A percentile compares a stretch with the other conserved stretches of the same genome.
These are phyloP conservation scores for Gnathonemus echidnorhynchus DNA, from an alignment of 2,113 vertebrate genomes.

Conservation along the genomic window DNA sequence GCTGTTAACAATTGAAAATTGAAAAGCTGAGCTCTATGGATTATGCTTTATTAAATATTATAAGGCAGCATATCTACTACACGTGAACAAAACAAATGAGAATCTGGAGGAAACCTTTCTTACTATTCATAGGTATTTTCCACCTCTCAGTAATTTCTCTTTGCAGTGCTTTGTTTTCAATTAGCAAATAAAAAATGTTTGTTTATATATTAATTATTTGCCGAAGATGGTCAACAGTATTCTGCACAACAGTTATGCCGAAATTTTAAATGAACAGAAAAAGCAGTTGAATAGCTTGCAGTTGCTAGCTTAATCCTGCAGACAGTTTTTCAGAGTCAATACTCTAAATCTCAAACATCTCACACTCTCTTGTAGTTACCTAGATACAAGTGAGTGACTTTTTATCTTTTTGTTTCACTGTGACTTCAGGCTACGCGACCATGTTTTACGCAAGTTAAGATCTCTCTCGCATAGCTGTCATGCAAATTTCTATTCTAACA, in stretches of 20 bases:
- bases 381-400: neutral
- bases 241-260: neutral
- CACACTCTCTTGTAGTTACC: neutral
- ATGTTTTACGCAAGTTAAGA: neutral
- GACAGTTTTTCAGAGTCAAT: neutral
- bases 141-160: neutral
- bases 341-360: neutral
- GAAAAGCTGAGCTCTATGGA: constrained; percentile 45
- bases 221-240: neutral
- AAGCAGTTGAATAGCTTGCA: neutral
- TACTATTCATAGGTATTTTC: neutral
- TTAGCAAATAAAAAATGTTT: neutral
- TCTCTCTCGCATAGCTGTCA: neutral
- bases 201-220: neutral
- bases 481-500: neutral
- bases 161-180: neutral
- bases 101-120: constrained; percentile 24
- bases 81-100: constrained; percentile 43
- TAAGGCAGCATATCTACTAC: constrained; percentile 33
- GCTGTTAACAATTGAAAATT: constrained; percentile 50
- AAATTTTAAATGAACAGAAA: neutral
- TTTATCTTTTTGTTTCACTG: neutral
- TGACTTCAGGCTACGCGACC: neutral
- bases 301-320: neutral
- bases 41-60: constrained; percentile 38